Conservation (phyloP, 2,113 vertebrate genomes). For the Tenebrosternarchus preto region DNA sequence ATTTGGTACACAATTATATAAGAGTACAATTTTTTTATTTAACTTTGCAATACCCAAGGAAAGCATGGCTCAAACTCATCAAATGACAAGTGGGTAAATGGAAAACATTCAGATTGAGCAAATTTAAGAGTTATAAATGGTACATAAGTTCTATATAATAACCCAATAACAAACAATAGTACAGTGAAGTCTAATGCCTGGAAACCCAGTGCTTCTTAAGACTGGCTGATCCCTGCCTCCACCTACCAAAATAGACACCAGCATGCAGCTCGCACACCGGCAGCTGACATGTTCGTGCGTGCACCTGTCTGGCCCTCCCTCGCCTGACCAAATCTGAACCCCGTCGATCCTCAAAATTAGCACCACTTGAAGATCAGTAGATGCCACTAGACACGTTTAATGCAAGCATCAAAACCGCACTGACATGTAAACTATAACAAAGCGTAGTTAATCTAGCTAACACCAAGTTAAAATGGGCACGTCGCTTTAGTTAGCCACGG, state of each 20-base stretch:
- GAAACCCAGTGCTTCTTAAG: constrained; percentile 3
- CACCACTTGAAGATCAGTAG: background rate
- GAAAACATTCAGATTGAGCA: background rate
- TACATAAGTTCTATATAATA: background rate
- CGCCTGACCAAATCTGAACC: constrained; percentile 28
- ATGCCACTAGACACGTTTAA: background rate
- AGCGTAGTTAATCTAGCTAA: too few relatives aligned
- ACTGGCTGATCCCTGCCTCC: constrained; percentile 22
- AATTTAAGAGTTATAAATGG: background rate
- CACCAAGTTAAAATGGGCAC: too few relatives aligned
- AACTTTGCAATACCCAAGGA: too few relatives aligned
- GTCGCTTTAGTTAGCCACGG: too few relatives aligned
- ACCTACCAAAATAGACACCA: constrained; percentile 72
- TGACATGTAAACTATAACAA: too few relatives aligned
- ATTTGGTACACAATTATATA: too few relatives aligned
- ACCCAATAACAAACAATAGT: too few relatives aligned
- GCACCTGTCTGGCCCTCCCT: constrained; percentile 69
- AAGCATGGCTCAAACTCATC: too few relatives aligned
- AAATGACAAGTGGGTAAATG: background rate
- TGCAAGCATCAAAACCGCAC: too few relatives aligned
- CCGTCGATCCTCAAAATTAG: background rate
- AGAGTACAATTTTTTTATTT: too few relatives aligned
- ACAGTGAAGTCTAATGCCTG: background rate
- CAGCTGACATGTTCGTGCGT: constrained; percentile 62
- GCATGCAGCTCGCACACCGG: constrained; percentile 32